Percentiles rank a stretch among this genome's conserved stretches.
Evolutionary conservation across 1,140 invertebrate genomes (phyloP).

Genomic region (Pollicipes pollicipes): DNA sequence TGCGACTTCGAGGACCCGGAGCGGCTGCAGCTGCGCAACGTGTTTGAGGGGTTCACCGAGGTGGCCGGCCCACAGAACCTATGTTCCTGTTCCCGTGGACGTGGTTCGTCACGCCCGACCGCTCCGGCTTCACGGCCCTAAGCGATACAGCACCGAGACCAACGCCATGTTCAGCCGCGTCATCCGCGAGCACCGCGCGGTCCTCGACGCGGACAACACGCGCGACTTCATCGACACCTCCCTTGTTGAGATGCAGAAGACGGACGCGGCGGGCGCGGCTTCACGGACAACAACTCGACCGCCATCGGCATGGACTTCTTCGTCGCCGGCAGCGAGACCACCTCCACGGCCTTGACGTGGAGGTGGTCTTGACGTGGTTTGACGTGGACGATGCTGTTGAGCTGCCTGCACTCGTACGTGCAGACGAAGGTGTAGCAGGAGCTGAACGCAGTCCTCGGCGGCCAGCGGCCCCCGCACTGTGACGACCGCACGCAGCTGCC

Average conservation of each 20-base stretch:
- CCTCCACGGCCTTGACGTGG: constrained; percentile 22
- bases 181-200: neutral
- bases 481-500: constrained; percentile 19
- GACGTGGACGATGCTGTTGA: constrained; percentile 25
- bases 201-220: constrained; percentile 27
- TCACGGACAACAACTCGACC: constrained; percentile 14
- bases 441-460: constrained; percentile 23
- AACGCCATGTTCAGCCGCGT: neutral
- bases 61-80: neutral
- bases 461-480: constrained; percentile 17
- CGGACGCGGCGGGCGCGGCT: constrained; percentile 8
- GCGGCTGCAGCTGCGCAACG: constrained; percentile 42
- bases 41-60: constrained; percentile 46
- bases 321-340: constrained; percentile 25
- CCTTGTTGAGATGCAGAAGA: constrained; percentile 31
- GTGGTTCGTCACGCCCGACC: neutral
- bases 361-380: no score
- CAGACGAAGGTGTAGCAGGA: constrained; percentile 23
- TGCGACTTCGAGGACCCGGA: constrained; percentile 36
- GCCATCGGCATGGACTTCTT: constrained; percentile 20
- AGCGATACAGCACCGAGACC: neutral
- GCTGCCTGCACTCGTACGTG: constrained; percentile 23
- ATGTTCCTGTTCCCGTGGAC: neutral
- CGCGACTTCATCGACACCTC: constrained; percentile 74
- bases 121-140: neutral